phyloP scores from a whole-genome alignment of 2,888 invertebrate genomes.

The Helleia helle region DNA sequence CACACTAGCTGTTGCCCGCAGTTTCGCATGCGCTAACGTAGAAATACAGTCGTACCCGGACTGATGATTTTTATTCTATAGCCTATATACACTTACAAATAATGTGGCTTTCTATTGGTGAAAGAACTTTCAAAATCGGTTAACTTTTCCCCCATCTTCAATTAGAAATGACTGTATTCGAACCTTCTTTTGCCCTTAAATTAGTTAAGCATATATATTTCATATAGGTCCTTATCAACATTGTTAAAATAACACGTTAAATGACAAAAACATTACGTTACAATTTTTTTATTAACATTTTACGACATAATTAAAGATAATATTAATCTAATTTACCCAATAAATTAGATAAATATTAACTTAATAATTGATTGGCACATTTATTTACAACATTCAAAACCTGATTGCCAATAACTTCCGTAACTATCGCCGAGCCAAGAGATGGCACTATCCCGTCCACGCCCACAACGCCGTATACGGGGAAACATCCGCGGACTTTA shows the following conservation, averaged over 20 bases:
- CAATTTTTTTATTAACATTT: slow-evolving; percentile 8
- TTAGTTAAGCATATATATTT: too few species aligned
- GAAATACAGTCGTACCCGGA: too few species aligned
- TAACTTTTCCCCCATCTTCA: too few species aligned
- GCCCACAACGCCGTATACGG: slow-evolving; percentile 48
- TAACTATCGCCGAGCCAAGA: slow-evolving; percentile 39
- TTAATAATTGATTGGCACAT: slow-evolving; percentile 22
- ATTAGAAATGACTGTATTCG: too few species aligned
- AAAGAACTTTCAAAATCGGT: too few species aligned
- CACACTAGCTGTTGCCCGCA: too few species aligned
- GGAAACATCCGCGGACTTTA: slow-evolving; percentile 49
- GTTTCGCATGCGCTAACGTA: too few species aligned
- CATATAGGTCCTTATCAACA: too few species aligned
- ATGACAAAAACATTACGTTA: background rate
- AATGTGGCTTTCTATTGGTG: too few species aligned
- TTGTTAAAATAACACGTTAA: background rate
- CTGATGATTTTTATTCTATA: too few species aligned
- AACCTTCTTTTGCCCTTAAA: too few species aligned
- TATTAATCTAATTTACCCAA: slow-evolving; percentile 11
- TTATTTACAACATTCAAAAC: slow-evolving; percentile 23
- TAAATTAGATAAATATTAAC: slow-evolving; percentile 15
- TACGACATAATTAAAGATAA: background rate
- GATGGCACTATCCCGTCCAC: slow-evolving; percentile 49
- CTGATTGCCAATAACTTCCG: slow-evolving; percentile 31
- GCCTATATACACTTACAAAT: too few species aligned